Percentiles rank a stretch among this genome's conserved stretches.
phyloP scores from a whole-genome alignment of 2,113 vertebrate genomes.

The Carassius carassius region DNA sequence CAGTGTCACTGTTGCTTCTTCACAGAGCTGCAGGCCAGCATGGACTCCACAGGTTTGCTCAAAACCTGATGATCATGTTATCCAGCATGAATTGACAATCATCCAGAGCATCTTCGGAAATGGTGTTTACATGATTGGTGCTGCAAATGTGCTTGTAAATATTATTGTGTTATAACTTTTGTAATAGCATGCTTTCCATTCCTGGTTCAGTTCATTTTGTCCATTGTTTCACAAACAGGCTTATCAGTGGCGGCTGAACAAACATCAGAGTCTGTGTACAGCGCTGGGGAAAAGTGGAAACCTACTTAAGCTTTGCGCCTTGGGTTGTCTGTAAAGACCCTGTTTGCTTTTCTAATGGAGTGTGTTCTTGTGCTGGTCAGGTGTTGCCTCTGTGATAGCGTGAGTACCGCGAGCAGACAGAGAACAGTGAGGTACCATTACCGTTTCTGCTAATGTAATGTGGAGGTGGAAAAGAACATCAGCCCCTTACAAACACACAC shows the following conservation, averaged over 20 bases:
- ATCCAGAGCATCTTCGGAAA: not conserved
- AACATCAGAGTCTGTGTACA: slow-evolving; percentile 26
- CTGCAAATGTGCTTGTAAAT: not conserved
- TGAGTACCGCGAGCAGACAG: slow-evolving; percentile 60
- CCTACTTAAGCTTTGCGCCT: slow-evolving; percentile 49
- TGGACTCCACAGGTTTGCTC: not conserved
- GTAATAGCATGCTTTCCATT: slow-evolving; percentile 3
- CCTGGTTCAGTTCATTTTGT: not conserved
- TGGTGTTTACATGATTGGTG: not conserved
- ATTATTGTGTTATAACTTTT: not conserved
- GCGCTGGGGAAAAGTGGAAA: not conserved
- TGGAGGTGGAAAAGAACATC: slow-evolving; percentile 76
- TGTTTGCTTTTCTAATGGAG: slow-evolving; percentile 79
- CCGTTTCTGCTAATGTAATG: slow-evolving; percentile 74
- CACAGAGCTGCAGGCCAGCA: slow-evolving; percentile 4
- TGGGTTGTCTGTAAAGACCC: slow-evolving; percentile 59
- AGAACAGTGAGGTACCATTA: slow-evolving; percentile 72
- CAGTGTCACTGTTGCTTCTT: slow-evolving; percentile 55
- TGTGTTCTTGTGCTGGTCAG: slow-evolving; percentile 58
- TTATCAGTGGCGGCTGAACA: slow-evolving; percentile 27
- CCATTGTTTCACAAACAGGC: slow-evolving; percentile 15
- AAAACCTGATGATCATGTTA: not conserved
- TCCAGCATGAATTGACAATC: not conserved
- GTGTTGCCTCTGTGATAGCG: slow-evolving; percentile 48
- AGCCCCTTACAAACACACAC: slow-evolving; percentile 55